phyloP scores from a whole-genome alignment of 2,888 invertebrate species.

The Cerceris ruficornis region DNA sequence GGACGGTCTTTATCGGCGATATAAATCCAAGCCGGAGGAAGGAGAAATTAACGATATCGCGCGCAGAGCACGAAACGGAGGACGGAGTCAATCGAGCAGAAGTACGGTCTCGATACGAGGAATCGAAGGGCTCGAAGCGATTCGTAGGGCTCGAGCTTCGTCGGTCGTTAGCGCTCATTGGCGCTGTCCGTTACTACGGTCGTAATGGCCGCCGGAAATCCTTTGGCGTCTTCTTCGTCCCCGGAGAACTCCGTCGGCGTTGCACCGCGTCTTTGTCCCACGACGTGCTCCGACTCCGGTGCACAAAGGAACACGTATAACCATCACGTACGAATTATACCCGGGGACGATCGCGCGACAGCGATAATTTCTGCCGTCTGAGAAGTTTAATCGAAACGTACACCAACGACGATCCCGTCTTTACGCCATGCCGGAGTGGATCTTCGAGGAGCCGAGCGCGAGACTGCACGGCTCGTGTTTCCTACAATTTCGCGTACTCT shows the following conservation, averaged over 20 bases:
- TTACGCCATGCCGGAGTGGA: conserved; percentile 25
- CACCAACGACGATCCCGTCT: conserved; percentile 52
- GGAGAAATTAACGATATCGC: conserved; percentile 17
- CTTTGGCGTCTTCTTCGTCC: background rate
- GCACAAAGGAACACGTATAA: conserved; percentile 38
- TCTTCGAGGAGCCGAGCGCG: background rate
- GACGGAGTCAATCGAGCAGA: conserved; percentile 12
- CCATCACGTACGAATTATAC: conserved; percentile 62
- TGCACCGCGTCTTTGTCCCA: too few relatives aligned
- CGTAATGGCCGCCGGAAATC: conserved; percentile 38
- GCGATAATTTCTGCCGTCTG: conserved; percentile 70
- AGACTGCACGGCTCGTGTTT: conserved; percentile 45
- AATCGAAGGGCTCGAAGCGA: conserved; percentile 5
- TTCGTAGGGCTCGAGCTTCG: background rate
- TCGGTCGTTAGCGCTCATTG: conserved; percentile 55
- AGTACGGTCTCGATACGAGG: background rate
- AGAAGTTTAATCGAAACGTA: conserved; percentile 72
- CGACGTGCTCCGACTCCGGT: background rate
- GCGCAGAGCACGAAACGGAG: background rate
- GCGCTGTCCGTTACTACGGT: conserved; percentile 50
- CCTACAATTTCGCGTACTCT: conserved; percentile 40
- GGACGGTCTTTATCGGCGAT: conserved; percentile 14
- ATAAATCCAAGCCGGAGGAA: background rate
- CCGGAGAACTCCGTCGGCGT: background rate
- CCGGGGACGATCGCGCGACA: conserved; percentile 64